phyloP scores from a whole-genome alignment of 2,797 vertebrate genomes.

The Heteromormyrus szaboi region DNA sequence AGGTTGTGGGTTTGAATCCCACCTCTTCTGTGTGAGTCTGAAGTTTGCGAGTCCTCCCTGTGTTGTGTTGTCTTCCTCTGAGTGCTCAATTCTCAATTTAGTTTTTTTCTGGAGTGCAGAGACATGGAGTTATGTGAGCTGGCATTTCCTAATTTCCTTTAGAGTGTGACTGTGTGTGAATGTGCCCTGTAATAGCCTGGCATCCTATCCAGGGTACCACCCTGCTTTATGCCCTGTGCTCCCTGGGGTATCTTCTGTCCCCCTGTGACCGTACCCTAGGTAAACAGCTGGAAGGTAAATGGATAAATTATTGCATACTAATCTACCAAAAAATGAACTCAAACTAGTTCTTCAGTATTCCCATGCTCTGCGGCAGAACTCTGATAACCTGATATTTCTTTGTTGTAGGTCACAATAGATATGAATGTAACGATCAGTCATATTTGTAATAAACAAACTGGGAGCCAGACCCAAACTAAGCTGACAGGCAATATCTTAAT shows the following conservation, averaged over 20 bases:
- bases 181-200: not conserved
- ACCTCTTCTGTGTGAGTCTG: not conserved
- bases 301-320: not conserved
- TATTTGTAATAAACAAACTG: not conserved
- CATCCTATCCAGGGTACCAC: not conserved
- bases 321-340: not conserved
- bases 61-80: not conserved
- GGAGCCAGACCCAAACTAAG: not conserved
- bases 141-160: not conserved
- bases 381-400: not conserved
- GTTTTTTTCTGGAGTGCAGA: not conserved
- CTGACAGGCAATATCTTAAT: not conserved
- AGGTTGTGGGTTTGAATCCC: not conserved
- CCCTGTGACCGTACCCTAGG: not conserved
- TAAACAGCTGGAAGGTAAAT: not conserved
- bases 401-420: not conserved
- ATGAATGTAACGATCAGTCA: not conserved
- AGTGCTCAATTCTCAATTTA: not conserved
- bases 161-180: not conserved
- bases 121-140: not conserved
- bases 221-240: not conserved
- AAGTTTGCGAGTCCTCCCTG: not conserved
- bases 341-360: not conserved
- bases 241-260: not conserved
- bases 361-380: not conserved